phyloP scores from a whole-genome alignment of 2,888 invertebrate genomes.

The Lasioglossum zephyrum region DNA sequence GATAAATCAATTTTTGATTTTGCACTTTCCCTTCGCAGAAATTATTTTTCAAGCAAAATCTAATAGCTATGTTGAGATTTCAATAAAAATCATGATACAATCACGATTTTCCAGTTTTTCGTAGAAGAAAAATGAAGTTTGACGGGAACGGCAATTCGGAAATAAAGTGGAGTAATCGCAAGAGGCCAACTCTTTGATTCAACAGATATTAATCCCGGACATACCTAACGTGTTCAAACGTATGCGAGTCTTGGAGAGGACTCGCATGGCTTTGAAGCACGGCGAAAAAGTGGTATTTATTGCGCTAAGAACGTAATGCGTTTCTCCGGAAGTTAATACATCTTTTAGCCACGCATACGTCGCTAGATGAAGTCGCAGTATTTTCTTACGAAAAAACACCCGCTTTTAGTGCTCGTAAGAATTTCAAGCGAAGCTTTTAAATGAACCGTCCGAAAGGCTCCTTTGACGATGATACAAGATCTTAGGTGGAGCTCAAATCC shows the following conservation, averaged over 20 bases:
- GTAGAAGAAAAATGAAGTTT: background rate
- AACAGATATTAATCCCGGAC: background rate
- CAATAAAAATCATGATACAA: too few relatives aligned
- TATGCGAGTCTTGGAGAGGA: background rate
- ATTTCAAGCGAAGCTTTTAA: conserved; percentile 42
- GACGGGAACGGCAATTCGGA: background rate
- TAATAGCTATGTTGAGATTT: too few relatives aligned
- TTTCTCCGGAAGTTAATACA: conserved; percentile 1
- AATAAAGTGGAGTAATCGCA: background rate
- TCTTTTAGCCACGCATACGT: background rate
- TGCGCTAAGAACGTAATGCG: conserved; percentile 16
- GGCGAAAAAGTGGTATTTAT: background rate
- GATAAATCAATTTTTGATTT: too few relatives aligned
- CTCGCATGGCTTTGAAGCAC: background rate
- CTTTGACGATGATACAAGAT: conserved; percentile 46
- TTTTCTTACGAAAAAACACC: conserved; percentile 36
- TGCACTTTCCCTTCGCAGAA: too few relatives aligned
- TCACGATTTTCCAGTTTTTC: background rate
- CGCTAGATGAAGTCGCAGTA: conserved; percentile 25
- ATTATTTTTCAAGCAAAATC: too few relatives aligned
- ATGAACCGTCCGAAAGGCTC: conserved; percentile 34
- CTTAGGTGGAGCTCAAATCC: conserved; percentile 26
- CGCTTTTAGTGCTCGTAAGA: conserved; percentile 42
- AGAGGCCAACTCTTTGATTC: background rate
- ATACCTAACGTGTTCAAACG: background rate